These are phyloP conservation scores for Malurus cyaneus DNA, from an alignment of 2,113 vertebrate species.

Conservation along the genomic window DNA sequence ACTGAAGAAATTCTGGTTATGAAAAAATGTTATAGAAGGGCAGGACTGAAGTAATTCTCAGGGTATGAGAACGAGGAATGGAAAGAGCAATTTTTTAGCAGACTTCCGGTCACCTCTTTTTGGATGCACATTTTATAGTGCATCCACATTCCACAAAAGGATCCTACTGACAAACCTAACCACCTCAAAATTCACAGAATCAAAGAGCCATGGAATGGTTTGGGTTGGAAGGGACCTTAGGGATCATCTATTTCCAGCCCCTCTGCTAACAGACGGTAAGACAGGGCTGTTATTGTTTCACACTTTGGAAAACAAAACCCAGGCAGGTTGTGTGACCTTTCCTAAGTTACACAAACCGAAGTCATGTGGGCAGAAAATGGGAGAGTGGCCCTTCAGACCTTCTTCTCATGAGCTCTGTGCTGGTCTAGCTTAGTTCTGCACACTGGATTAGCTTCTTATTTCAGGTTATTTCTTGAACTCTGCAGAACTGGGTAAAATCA, in stretches of 20 bases:
- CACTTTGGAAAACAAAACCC: not conserved
- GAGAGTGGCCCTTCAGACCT: not conserved
- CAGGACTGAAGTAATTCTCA: not conserved
- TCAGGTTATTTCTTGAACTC: not conserved
- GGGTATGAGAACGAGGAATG: not conserved
- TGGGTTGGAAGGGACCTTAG: not conserved
- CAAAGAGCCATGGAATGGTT: not conserved
- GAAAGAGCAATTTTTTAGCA: not conserved
- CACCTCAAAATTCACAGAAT: not conserved
- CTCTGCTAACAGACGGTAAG: not conserved
- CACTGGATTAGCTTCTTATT: not conserved
- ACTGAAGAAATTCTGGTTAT: not conserved
- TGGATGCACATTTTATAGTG: not conserved
- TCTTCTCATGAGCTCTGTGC: accelerated
- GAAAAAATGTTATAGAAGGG: not conserved
- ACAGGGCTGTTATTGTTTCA: not conserved
- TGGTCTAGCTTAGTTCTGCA: not conserved
- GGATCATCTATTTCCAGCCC: not conserved
- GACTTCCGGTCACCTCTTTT: not conserved
- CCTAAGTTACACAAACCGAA: not conserved
- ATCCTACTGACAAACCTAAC: not conserved
- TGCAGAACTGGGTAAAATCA: not conserved
- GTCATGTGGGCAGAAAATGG: not conserved
- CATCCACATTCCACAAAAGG: not conserved
- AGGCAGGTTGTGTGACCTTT: not conserved